These are phyloP conservation scores for Plutomurus gul DNA, from an alignment of 1,140 invertebrate species.

Conservation along the genomic window DNA sequence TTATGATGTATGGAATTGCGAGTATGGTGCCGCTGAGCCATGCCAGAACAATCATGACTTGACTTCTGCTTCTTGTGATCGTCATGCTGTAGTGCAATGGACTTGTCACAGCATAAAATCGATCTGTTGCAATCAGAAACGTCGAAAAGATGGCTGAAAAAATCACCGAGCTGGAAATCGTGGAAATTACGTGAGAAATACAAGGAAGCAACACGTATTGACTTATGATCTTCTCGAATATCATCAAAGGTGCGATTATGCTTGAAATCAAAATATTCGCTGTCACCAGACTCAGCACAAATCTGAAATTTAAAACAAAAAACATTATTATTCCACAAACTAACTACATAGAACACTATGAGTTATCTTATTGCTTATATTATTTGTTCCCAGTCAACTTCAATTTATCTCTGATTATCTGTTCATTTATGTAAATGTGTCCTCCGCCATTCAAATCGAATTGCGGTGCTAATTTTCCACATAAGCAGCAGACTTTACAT, in stretches of 20 bases:
- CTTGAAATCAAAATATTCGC: constrained; percentile 62
- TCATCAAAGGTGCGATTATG: constrained; percentile 61
- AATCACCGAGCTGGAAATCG: constrained; percentile 57
- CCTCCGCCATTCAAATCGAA: no score
- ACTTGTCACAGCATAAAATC: constrained; percentile 63
- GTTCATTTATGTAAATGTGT: no score
- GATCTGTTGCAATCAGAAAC: constrained; percentile 63
- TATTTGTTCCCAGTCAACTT: no score
- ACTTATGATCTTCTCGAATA: constrained; percentile 56
- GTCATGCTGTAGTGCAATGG: constrained; percentile 64
- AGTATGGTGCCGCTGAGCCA: constrained; percentile 57
- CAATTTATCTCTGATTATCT: no score
- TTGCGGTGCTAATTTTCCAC: no score
- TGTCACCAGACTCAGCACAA: constrained; percentile 64
- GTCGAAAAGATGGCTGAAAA: constrained; percentile 60
- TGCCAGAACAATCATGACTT: constrained; percentile 58
- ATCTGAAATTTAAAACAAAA: constrained; percentile 56
- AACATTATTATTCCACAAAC: background rate
- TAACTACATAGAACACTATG: background rate
- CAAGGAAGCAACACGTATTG: constrained; percentile 58
- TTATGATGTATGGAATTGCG: constrained; percentile 54
- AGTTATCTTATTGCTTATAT: no score
- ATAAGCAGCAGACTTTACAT: no score
- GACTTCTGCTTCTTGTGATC: constrained; percentile 60
- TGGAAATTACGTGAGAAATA: constrained; percentile 59